Evolutionary conservation across 2,888 invertebrate genomes (phyloP), one percentile per base, ranked within the genome.

Genomic region (Ornithoptera priamus): DNA sequence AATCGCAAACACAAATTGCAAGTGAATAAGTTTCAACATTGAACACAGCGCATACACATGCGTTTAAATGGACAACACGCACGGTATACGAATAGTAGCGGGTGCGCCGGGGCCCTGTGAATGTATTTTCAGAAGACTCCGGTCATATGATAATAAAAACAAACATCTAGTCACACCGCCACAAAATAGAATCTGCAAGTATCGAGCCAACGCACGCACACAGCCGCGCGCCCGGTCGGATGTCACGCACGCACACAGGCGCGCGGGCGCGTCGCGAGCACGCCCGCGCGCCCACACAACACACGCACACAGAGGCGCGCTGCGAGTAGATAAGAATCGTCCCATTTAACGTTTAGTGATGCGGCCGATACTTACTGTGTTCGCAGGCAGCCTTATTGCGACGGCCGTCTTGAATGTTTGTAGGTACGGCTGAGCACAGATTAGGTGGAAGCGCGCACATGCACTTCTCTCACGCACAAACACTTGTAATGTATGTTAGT

Each of bases 121-220:
- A 63, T 63, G 70, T 70, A 70, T 76, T 78, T 81, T 83, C 81
- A 87, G 78, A 81, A 85, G 83, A 85, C 83, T 81, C 82, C 85
- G 84, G 87, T 88, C 91, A 88, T 88, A 89, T 90, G 90, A 90
- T 91, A 91, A 92, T 92, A 92, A 92, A 92, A 92, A 92, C 92
- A 92, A 92, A 92, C 92, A 92, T 87, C 84, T 87, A 88, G 88
- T 83, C 84, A 84, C 86, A 86, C 83, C 80, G 86, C 83, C 88
- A 87, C 89, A 89, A 91, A 92, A 92, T 92, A 92, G 90, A 90
- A 89, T 85, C 74, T 71, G 78, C 81, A 84, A 91, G 86, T 90
- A 92, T 90, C 86, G 91, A 91, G 92, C 92, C 89, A 90, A 90
- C 82, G 76, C 80, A 80, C 88, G 87, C 90, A 84, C 42, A 42